A percentile compares a stretch with the other conserved stretches of the same genome.
Conservation (phyloP, 2,888 invertebrate species). For the Xestia rhomboidea region DNA sequence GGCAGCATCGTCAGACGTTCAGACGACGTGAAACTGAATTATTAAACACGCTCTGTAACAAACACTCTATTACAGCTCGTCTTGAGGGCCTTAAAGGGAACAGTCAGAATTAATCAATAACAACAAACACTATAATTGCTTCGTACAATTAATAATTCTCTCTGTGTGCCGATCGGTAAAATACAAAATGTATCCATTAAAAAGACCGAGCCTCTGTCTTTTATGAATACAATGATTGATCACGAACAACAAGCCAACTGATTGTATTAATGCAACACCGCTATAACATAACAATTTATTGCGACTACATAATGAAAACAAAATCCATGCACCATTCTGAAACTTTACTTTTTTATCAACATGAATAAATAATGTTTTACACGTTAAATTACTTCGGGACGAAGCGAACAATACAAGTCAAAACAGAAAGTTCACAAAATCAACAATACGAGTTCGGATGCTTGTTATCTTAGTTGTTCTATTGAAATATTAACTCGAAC, state of each 20-base stretch:
- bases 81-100: constrained; percentile 31
- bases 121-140: constrained; percentile 21
- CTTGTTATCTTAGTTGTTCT: constrained; percentile 68
- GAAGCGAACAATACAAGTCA: constrained; percentile 22
- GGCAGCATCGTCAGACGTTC: constrained; percentile 39
- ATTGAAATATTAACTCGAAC: constrained; percentile 68
- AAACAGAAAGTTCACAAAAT: constrained; percentile 60
- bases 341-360: constrained; percentile 30
- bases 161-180: background rate
- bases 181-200: constrained; percentile 30
- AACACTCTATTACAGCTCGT: constrained; percentile 42
- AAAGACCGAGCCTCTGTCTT: constrained; percentile 23
- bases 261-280: constrained; percentile 50
- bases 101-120: constrained; percentile 49
- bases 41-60: constrained; percentile 45
- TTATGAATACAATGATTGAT: constrained; percentile 48
- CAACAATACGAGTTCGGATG: constrained; percentile 64
- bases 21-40: constrained; percentile 48
- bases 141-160: constrained; percentile 15
- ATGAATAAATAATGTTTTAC: constrained; percentile 38
- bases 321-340: constrained; percentile 44
- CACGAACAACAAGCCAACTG: constrained; percentile 41
- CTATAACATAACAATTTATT: constrained; percentile 51
- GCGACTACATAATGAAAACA: constrained; percentile 47
- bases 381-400: constrained; percentile 33